These are phyloP conservation scores for Spea bombifrons DNA, from an alignment of 2,113 vertebrate genomes.

Conservation along the genomic window DNA sequence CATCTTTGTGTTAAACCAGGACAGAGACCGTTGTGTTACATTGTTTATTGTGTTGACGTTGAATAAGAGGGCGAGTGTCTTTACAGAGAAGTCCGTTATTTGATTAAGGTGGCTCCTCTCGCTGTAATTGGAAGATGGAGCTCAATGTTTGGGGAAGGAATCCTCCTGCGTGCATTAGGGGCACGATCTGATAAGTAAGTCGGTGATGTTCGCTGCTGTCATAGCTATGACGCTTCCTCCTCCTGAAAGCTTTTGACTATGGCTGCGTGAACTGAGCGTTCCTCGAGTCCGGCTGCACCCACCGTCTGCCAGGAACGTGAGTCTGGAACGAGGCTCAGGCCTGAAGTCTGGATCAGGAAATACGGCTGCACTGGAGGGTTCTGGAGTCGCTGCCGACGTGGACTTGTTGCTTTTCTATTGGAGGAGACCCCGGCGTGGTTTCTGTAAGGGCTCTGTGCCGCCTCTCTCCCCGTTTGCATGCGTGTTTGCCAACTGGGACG, in stretches of 20 bases:
- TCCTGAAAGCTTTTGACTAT: no score
- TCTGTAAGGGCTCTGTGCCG: background rate
- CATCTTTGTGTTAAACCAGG: no score
- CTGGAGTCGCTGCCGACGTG: no score
- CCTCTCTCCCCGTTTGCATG: background rate
- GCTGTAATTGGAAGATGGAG: background rate
- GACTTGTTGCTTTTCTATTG: background rate
- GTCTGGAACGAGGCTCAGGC: slow-evolving; percentile 63
- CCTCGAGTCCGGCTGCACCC: slow-evolving; percentile 66
- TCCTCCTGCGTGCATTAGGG: background rate
- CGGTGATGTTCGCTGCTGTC: background rate
- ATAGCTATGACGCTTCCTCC: slow-evolving; percentile 63
- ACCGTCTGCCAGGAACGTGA: slow-evolving; percentile 64
- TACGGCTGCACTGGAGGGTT: slow-evolving; percentile 44
- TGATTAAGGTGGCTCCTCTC: background rate
- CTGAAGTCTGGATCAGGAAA: slow-evolving; percentile 58
- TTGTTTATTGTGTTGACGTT: no score
- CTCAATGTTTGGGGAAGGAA: no score
- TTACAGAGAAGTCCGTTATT: background rate
- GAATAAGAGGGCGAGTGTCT: no score
- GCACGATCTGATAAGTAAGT: background rate
- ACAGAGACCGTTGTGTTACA: no score
- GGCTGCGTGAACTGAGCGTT: slow-evolving; percentile 65
- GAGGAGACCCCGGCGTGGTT: background rate
- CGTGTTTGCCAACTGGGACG: background rate